phyloP scores from a whole-genome alignment of 1,140 invertebrate genomes.

The Pentalonia nigronervosa region DNA sequence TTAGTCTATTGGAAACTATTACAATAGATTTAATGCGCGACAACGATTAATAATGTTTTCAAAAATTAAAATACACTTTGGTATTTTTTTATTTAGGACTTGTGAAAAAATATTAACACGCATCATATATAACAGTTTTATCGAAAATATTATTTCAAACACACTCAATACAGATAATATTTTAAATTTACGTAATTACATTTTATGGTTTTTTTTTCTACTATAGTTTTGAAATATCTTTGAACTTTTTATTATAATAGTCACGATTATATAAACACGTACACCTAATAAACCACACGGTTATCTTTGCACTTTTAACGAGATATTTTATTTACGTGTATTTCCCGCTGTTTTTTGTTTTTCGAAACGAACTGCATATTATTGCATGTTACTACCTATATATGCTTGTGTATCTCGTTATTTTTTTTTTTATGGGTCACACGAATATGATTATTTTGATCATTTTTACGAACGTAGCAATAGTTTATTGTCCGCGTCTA shows the following conservation, averaged over 20 bases:
- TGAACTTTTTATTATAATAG: neutral
- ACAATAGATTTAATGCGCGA: neutral
- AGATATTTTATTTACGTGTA: neutral
- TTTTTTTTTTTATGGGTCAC: neutral
- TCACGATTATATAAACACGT: neutral
- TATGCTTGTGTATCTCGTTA: neutral
- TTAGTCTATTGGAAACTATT: too few species aligned
- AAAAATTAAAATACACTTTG: neutral
- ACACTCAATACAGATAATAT: neutral
- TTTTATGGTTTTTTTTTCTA: neutral
- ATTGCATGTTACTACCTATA: neutral
- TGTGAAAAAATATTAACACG: neutral
- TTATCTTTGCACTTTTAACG: neutral
- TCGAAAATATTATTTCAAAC: neutral
- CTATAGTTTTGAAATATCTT: neutral
- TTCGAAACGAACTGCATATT: neutral
- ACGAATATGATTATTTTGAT: conserved; percentile 28
- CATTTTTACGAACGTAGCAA: conserved; percentile 7
- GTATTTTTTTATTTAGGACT: neutral
- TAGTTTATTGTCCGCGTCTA: neutral
- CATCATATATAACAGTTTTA: neutral
- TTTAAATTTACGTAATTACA: neutral
- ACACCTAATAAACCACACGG: neutral
- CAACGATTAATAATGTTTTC: neutral
- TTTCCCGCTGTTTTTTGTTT: neutral